Conservation (phyloP, 2,113 vertebrate genomes). For the Indicator indicator region DNA sequence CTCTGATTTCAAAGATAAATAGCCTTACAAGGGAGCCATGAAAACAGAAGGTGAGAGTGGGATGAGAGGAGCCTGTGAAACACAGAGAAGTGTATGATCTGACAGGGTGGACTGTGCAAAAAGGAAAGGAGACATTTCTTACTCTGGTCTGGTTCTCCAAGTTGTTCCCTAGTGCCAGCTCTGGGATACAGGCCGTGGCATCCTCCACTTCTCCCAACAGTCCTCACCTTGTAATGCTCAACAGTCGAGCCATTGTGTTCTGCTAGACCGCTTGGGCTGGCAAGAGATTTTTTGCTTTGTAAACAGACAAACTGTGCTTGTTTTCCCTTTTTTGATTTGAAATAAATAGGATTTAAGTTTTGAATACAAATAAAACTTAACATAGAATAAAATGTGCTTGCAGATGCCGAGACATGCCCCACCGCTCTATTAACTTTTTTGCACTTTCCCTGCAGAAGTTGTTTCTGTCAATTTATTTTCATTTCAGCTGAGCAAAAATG, state of each 20-base stretch:
- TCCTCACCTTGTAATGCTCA: not conserved
- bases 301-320: conserved; percentile 7
- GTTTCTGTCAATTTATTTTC: conserved; percentile 56
- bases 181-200: not conserved
- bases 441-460: conserved; percentile 36
- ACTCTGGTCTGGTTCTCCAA: not conserved
- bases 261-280: not conserved
- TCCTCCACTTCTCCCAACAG: not conserved
- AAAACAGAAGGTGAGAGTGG: not conserved
- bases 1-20: not conserved
- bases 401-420: not conserved
- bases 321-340: conserved; percentile 4
- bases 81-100: not conserved
- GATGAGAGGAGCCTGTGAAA: not conserved
- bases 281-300: not conserved
- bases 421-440: not conserved
- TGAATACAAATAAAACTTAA: not conserved
- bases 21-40: not conserved
- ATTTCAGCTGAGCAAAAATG: conserved; percentile 43
- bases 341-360: conserved; percentile 30
- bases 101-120: not conserved
- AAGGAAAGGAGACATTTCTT: not conserved
- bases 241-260: not conserved
- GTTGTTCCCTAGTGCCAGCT: not conserved
- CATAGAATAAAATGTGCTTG: not conserved